phyloP scores from a whole-genome alignment of 1,140 invertebrate species.

The Agrilus planipennis region DNA sequence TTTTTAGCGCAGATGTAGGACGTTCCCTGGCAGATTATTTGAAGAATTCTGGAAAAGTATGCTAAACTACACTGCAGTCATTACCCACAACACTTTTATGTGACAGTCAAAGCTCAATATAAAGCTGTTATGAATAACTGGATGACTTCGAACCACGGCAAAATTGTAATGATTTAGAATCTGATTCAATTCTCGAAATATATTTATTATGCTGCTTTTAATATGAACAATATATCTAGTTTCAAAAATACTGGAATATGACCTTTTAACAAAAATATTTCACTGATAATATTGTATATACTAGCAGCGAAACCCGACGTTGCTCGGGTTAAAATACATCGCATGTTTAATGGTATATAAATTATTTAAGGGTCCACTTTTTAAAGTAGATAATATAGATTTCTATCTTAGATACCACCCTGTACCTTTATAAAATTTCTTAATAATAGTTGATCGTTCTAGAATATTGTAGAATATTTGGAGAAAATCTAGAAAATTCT shows the following conservation, averaged over 20 bases:
- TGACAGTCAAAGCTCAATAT: constrained; percentile 18
- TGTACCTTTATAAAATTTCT: too few relatives aligned
- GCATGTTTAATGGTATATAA: too few relatives aligned
- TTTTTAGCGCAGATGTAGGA: constrained; percentile 5
- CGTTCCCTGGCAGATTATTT: constrained; percentile 4
- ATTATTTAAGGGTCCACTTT: too few relatives aligned
- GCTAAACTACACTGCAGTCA: constrained; percentile 26
- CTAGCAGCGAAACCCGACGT: too few relatives aligned
- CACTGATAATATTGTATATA: too few relatives aligned
- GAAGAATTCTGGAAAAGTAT: not conserved
- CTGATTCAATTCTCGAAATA: not conserved
- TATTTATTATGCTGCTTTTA: too few relatives aligned
- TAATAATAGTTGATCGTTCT: too few relatives aligned
- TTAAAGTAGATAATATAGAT: too few relatives aligned
- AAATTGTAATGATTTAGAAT: constrained; percentile 3
- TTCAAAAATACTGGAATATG: constrained; percentile 6
- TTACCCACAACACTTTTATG: constrained; percentile 31
- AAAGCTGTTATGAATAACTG: constrained; percentile 12
- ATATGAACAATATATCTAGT: constrained; percentile 6
- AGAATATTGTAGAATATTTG: too few relatives aligned
- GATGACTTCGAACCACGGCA: constrained; percentile 11
- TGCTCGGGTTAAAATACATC: too few relatives aligned
- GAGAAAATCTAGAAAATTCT: too few relatives aligned
- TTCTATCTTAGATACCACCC: too few relatives aligned
- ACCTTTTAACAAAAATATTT: constrained; percentile 6